Conservation (phyloP, 1,140 invertebrate genomes). For the Camponotus floridanus region DNA sequence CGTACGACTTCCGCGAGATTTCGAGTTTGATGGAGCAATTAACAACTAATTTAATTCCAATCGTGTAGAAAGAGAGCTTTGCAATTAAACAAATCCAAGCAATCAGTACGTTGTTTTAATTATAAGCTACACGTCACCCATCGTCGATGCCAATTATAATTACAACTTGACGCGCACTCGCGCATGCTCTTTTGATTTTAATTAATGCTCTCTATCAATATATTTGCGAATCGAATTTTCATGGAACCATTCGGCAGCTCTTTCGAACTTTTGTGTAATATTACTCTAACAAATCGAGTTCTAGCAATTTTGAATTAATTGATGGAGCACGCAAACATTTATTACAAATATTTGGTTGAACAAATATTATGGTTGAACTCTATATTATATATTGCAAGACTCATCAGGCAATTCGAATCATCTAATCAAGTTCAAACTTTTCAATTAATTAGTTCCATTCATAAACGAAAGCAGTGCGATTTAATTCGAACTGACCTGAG, state of each 20-base stretch:
- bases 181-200: slow-evolving; percentile 40
- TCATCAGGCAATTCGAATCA: background rate
- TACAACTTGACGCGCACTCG: slow-evolving; percentile 46
- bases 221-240: slow-evolving; percentile 49
- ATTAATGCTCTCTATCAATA: slow-evolving; percentile 50
- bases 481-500: slow-evolving; percentile 24
- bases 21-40: slow-evolving; percentile 33
- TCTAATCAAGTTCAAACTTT: slow-evolving; percentile 11
- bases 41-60: slow-evolving; percentile 53
- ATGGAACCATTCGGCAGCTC: background rate
- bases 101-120: slow-evolving; percentile 52
- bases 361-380: background rate
- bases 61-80: slow-evolving; percentile 30
- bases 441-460: slow-evolving; percentile 35
- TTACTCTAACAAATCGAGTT: slow-evolving; percentile 33
- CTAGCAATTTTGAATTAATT: slow-evolving; percentile 45
- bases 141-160: slow-evolving; percentile 55
- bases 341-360: background rate
- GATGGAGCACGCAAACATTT: background rate
- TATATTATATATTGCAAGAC: slow-evolving; percentile 9
- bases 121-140: slow-evolving; percentile 11
- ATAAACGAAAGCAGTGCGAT: slow-evolving; percentile 2
- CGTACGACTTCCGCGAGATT: background rate
- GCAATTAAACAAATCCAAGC: slow-evolving; percentile 50
- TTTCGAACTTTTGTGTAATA: slow-evolving; percentile 35